Evolutionary conservation across 2,113 vertebrate genomes (phyloP), one percentile per base, ranked within the genome.

Genomic region (Ciconia stormi): DNA sequence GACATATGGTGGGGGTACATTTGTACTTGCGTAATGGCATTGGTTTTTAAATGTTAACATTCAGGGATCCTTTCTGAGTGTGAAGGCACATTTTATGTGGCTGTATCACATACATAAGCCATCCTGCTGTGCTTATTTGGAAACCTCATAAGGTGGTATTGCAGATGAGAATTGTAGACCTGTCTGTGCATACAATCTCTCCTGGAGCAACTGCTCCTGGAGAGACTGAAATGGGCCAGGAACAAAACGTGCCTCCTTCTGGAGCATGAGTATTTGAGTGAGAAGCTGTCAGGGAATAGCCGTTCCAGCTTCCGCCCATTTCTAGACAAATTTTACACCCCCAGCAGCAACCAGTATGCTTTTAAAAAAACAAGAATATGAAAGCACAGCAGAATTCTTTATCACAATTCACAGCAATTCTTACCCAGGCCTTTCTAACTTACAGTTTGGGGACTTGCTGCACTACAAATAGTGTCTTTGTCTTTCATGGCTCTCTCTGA

Each of bases 241-340:
- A 82, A 27, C 1, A 2, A 46, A 93, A 20, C 14, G 27, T 36
- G 29, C 25, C 32, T 67, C n/a, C 44, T 53, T 42, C 69, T 63
- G 52, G 6, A 58, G 65, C 0, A 0, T 4, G 29, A 47, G 5
- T 40, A 16, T 44, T 74, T 3, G 1, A 10, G 27, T 40, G 19
- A 58, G 72, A 78, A 78, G 55, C 42, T 82, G 36, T 44, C 3
- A 2, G 40, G 40, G 21, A 66, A n/a, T 21, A 56, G 32, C n/a
- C 1, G 2, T 52, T 79, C 16, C 1, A 3, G 40, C 76, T 82
- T 79, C 58, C 67, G 38, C 18, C 61, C 32, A 50, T 87, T 84
- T 84, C 69, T 46, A 62, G 46, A 53, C 27, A 46, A 3, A 4
- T 72, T 83, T 80, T 72, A 50, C 47, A 59, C 29, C 5, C 23